Evolutionary conservation across 2,888 invertebrate genomes (phyloP), one percentile per base, ranked within the genome.

Genomic region (Halocaridina rubra): DNA sequence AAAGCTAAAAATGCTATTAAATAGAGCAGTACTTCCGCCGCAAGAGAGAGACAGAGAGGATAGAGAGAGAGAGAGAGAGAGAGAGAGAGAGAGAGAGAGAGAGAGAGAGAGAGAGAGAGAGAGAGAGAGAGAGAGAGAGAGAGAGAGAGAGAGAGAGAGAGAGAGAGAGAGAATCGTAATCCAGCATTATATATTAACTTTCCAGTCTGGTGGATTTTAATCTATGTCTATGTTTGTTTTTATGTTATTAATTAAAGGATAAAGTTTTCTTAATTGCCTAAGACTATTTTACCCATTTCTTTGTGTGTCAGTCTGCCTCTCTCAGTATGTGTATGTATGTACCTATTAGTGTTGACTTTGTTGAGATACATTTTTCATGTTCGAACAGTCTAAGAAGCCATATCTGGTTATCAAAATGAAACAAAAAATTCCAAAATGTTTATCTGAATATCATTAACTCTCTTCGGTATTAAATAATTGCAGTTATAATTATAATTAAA

Each of bases 121-220:
- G 69, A 69, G 69, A 64, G 71, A 71, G 32, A 71, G 32, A 72
- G 72, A 33, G 72, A 39, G 33, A 33, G 46, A 39, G 72, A 39
- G 72, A 39, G 33, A 39, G 69, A 69, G 69, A 69, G 29, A 69
- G 69, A 69, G 30, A 67, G 67, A 67, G 22, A 67, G 27, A n/a
- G 67, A 24, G 13, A 29, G 13, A 27, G 67, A 29, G 67, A 67
- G 67, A 7, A 29, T 4, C n/a, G 7, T 53, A 4, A 16, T 53
- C n/a, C 4, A 53, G 10, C 19, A n/a, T n/a, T 53, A n/a, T 53
- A 19, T 4, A 19, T 53, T 53, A 0, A 5, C 16, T 13, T 10
- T 53, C 19, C 16, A 46, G 19, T n/a, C 3, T 53, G 53, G 53
- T n/a, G 8, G 53, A 53, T 53, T 4, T 53, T 13, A 5, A 10